Percentiles rank a stretch among this genome's conserved stretches.
Conservation (phyloP, 2,113 vertebrate species). For the Rutilus rutilus region DNA sequence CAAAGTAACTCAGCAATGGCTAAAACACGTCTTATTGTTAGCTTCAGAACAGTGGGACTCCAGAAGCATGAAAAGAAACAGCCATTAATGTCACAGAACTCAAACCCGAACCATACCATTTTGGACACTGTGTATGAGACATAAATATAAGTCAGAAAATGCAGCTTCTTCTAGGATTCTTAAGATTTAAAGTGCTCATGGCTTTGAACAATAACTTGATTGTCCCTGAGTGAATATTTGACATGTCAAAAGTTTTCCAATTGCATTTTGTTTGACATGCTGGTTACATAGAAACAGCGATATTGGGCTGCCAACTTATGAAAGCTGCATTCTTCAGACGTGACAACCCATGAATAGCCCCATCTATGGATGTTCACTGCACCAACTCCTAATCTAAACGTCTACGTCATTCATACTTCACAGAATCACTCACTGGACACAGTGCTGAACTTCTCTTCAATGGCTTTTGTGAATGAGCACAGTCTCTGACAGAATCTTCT, state of each 20-base stretch:
- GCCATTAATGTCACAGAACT: slow-evolving; percentile 11
- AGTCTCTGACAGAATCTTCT: slow-evolving; percentile 3
- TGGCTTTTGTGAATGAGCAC: slow-evolving; percentile 8
- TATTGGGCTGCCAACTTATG: slow-evolving; percentile 48
- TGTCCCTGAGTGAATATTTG: slow-evolving; percentile 35
- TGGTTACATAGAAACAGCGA: slow-evolving; percentile 45
- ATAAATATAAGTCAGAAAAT: background rate
- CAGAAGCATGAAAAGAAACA: slow-evolving; percentile 28
- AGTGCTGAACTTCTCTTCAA: slow-evolving; percentile 17
- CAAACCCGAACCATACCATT: slow-evolving; percentile 5
- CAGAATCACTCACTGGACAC: slow-evolving; percentile 55
- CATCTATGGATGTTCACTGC: slow-evolving; percentile 59
- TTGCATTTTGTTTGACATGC: slow-evolving; percentile 44
- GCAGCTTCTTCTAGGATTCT: background rate
- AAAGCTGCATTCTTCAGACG: slow-evolving; percentile 63
- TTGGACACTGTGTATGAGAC: background rate
- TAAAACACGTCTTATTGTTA: background rate
- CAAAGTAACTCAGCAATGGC: background rate
- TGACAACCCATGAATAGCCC: slow-evolving; percentile 63
- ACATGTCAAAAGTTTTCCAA: slow-evolving; percentile 44
- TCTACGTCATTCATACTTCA: slow-evolving; percentile 45
- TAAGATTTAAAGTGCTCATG: background rate
- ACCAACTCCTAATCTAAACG: slow-evolving; percentile 59
- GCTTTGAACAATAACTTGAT: slow-evolving; percentile 28
- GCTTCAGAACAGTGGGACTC: background rate